Percentiles rank a stretch among this genome's conserved stretches.
phyloP scores from a whole-genome alignment of 2,888 invertebrate genomes.

The Tricholauxania praeusta region DNA sequence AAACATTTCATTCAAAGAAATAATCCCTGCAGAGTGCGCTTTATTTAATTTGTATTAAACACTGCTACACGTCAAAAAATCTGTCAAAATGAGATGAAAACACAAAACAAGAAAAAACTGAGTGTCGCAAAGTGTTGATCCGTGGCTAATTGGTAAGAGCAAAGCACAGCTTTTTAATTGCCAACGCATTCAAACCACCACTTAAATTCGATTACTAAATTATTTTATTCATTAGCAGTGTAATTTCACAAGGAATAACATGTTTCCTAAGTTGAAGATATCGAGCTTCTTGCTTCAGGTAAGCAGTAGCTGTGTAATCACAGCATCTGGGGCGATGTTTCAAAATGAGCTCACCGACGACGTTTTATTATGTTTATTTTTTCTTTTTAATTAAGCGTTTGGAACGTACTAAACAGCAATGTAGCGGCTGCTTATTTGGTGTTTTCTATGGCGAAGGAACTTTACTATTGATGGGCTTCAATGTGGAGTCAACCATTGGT shows the following conservation, averaged over 20 bases:
- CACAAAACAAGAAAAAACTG: too few relatives aligned
- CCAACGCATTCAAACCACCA: slow-evolving; percentile 23
- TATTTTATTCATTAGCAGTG: background rate
- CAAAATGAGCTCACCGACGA: background rate
- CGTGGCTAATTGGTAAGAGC: too few relatives aligned
- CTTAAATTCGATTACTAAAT: background rate
- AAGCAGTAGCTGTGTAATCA: slow-evolving; percentile 59
- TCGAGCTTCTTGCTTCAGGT: slow-evolving; percentile 79
- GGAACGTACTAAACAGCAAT: slow-evolving; percentile 73
- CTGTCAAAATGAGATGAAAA: too few relatives aligned
- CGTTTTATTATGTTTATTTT: slow-evolving; percentile 8
- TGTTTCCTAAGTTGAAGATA: slow-evolving; percentile 82
- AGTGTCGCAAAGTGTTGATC: too few relatives aligned
- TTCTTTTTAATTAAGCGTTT: slow-evolving; percentile 71
- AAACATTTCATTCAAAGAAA: too few relatives aligned
- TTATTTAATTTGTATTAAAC: too few relatives aligned
- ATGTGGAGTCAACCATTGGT: slow-evolving; percentile 74
- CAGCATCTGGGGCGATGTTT: slow-evolving; percentile 27
- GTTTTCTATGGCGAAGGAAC: slow-evolving; percentile 81
- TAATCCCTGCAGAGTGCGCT: too few relatives aligned
- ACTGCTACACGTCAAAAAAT: too few relatives aligned
- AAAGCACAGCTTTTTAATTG: background rate
- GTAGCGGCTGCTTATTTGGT: slow-evolving; percentile 80
- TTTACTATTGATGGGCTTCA: slow-evolving; percentile 77
- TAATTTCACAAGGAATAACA: slow-evolving; percentile 54